A percentile compares a stretch with the other conserved stretches of the same genome.
Evolutionary conservation across 2,888 invertebrate genomes (phyloP).

Genomic region (Cataglyphis altisquamis): DNA sequence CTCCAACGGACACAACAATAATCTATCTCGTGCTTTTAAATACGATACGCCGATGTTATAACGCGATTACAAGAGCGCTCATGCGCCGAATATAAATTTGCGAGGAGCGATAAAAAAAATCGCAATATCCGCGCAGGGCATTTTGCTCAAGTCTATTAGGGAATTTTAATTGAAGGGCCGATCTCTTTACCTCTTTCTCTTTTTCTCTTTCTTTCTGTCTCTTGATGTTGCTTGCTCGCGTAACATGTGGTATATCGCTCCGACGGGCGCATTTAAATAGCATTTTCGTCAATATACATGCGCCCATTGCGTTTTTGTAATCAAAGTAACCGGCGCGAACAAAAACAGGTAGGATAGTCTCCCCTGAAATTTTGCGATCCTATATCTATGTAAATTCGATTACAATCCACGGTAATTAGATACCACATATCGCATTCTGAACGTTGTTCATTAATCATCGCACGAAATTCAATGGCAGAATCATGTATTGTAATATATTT

Average conservation of each 20-base stretch:
- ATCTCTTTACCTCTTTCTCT: not conserved
- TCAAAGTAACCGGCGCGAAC: conserved; percentile 39
- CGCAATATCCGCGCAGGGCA: conserved; percentile 25
- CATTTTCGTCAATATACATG: conserved; percentile 24
- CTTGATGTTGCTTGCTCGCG: conserved; percentile 1
- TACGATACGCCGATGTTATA: conserved; percentile 30
- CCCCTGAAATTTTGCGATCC: conserved; percentile 24
- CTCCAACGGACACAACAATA: not conserved
- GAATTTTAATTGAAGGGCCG: conserved; percentile 48
- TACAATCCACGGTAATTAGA: conserved; percentile 42
- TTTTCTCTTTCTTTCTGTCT: not conserved
- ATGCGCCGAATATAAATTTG: conserved; percentile 43
- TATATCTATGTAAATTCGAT: conserved; percentile 45
- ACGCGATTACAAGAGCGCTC: conserved; percentile 17
- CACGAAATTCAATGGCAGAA: conserved; percentile 15
- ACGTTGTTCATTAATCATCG: conserved; percentile 48
- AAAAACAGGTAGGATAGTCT: conserved; percentile 14
- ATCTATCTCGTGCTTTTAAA: conserved; percentile 32
- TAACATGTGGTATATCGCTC: conserved; percentile 9
- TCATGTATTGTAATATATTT: not conserved
- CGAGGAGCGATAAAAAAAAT: conserved; percentile 41
- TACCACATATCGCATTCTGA: conserved; percentile 42
- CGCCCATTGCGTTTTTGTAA: conserved; percentile 41
- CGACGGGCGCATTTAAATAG: conserved; percentile 40
- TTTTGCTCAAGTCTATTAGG: conserved; percentile 39